Base-by-base conservation (phyloP, 2,113 vertebrate genomes). In the Cyprinodon variegatus region DNA sequence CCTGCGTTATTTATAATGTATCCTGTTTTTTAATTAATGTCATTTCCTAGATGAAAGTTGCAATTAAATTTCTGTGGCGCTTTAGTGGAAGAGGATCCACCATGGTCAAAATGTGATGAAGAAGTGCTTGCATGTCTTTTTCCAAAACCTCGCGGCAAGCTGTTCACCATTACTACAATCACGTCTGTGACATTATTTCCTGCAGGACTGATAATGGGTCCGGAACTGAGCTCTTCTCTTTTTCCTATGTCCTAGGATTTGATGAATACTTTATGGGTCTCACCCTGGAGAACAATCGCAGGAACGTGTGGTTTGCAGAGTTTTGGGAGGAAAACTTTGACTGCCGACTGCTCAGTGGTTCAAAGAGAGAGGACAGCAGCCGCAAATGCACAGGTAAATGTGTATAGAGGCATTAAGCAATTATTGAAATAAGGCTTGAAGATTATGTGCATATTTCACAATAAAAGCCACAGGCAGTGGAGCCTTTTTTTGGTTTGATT, bases 281-380 rank as follows among this genome's bases (percentile, higher is more conserved):
- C 72, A 94, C 93, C 36, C 88, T 94, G 13, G 93, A 94, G 89
- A 94, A 94, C 83, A 94, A 94, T 76, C 92, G 93, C 63, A 88
- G 93, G 68, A 94, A 94, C 53, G 93, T 94, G 83, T 94, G 93
- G 93, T 94, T 94, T 76, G 93, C 93, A 0, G 93, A 94, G 82
- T 94, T 93, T 66, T 94, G 93, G 93, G 93, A 94, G 74, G 93
- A 94, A 73, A 94, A 94, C 88, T 94, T 94, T 78, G 86, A 94
- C 92, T 94, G 93, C 81, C 79, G 91, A 70, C 89, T 94, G 39
- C 89, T 94, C 77, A 93, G 93, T 40, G 81, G 91, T 63, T 91
- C 93, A 13, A 93, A 94, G 83, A 91, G 86, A 80, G 92, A 94
- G 71, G 93, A 94, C 38, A 90, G 88, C 17, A 94, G 91, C 63